phyloP scores from a whole-genome alignment of 2,888 invertebrate species.

The Meiosimyza decipiens region DNA sequence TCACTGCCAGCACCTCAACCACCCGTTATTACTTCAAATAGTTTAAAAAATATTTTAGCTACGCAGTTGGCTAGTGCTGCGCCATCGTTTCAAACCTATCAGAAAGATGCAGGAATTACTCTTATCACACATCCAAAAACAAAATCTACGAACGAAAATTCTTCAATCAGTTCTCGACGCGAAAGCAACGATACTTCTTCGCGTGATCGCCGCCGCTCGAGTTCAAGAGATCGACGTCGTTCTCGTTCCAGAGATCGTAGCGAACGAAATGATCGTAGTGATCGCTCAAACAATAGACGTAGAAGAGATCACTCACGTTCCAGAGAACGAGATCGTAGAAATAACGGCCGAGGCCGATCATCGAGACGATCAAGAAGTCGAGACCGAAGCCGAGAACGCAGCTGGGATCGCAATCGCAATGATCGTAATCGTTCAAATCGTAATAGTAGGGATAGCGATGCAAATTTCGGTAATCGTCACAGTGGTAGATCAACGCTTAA shows the following conservation, averaged over 20 bases:
- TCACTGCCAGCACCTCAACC: conserved; percentile 61
- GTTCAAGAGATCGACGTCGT: conserved; percentile 63
- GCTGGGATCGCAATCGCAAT: conserved; percentile 66
- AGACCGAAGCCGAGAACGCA: conserved; percentile 62
- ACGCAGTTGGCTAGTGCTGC: conserved; percentile 42
- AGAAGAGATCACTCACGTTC: conserved; percentile 68
- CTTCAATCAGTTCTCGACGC: conserved; percentile 27
- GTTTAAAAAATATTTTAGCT: conserved; percentile 57
- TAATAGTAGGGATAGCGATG: conserved; percentile 59
- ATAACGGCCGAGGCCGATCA: conserved; percentile 59
- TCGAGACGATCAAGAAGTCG: conserved; percentile 51
- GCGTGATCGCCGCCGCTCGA: conserved; percentile 54
- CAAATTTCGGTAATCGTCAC: conserved; percentile 42
- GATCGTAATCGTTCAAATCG: conserved; percentile 67
- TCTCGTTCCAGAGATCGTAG: conserved; percentile 62
- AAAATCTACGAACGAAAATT: conserved; percentile 39
- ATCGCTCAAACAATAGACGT: conserved; percentile 61
- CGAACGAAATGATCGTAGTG: conserved; percentile 63
- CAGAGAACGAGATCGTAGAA: conserved; percentile 44
- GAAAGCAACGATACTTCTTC: conserved; percentile 38
- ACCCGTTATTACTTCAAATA: conserved; percentile 60
- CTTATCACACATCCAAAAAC: conserved; percentile 41
- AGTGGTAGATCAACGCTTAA: background rate
- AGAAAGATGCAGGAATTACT: conserved; percentile 60
- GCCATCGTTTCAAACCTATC: conserved; percentile 58